Evolutionary conservation across 2,888 invertebrate genomes (phyloP), one percentile per base, ranked within the genome.

Genomic region (Pseudanteris insignis): DNA sequence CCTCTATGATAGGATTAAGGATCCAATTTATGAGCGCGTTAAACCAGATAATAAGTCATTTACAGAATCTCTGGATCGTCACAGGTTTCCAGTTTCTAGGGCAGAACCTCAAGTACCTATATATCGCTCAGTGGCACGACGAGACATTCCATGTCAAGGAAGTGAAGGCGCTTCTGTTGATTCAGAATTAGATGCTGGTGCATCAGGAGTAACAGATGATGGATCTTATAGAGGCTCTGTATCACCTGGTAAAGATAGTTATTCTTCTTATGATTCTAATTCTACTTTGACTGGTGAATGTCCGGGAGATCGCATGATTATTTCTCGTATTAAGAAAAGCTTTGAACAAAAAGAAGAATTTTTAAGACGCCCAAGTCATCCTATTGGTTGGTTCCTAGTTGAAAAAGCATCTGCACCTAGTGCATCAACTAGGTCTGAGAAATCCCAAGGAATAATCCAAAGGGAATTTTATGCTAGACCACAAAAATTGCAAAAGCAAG

Each of bases 271-370:
- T 79, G 88, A 87, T 77, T 88, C 88, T 38, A 85, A 84, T 73
- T 87, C 87, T 44, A 87, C 88, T 37, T 81, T 88, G 41, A 86
- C 88, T 28, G 87, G 87, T 11, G 86, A 87, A 68, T 71, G 72
- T 28, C 83, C 86, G 64, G 88, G 89, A 77, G 89, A 89, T 79
- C 88, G 88, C 53, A 83, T 88, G 34, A 86, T 87, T 71, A 87
- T 91, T 84, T 87, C 87, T 65, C 86, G 91, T 81, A 84, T 92
- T 77, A 86, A 91, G 67, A 91, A 90, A 78, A 92, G 91, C 74
- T 88, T 91, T 72, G 92, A 93, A 76, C 91, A 93, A 76, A 94
- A 94, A 79, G 93, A 94, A 78, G 93, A 93, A 71, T 94, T 94
- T 80, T 84, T 94, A 55, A 86, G 89, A 75, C 84, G 90, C 67